Evolutionary conservation across 2,888 invertebrate species (phyloP).

Genomic region (Eutolmus rufibarbis): DNA sequence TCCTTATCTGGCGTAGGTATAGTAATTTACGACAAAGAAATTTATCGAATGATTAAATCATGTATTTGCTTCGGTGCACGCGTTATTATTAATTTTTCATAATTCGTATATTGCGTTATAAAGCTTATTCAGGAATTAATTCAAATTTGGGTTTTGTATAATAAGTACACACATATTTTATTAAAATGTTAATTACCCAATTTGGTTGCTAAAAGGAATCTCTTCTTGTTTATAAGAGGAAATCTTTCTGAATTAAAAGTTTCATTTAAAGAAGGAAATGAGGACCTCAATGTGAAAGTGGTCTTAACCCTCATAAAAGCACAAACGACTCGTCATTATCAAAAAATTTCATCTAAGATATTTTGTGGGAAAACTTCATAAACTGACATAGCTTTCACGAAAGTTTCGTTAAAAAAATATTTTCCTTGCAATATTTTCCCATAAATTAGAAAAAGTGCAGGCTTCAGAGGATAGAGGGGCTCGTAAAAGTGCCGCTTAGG

Average conservation of each 20-base stretch:
- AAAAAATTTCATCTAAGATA: background rate
- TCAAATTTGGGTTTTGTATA: too few species aligned
- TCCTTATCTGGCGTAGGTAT: too few species aligned
- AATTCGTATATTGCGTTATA: too few species aligned
- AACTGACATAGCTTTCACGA: background rate
- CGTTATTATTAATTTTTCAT: too few species aligned
- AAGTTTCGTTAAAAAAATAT: background rate
- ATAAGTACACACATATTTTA: background rate
- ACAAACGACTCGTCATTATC: background rate
- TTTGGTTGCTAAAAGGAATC: background rate
- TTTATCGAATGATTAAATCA: too few species aligned
- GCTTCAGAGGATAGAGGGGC: background rate
- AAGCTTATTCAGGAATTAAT: too few species aligned
- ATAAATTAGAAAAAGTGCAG: slow-evolving; percentile 32
- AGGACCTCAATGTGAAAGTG: background rate
- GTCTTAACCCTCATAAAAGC: background rate
- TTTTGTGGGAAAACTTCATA: background rate
- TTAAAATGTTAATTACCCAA: background rate
- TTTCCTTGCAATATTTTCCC: slow-evolving; percentile 8
- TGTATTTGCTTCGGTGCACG: too few species aligned
- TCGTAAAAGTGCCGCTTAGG: slow-evolving; percentile 30
- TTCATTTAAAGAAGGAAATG: background rate
- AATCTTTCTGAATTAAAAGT: background rate
- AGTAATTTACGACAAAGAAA: too few species aligned
- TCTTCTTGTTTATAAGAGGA: background rate